Conservation (phyloP, 2,797 vertebrate species). For the Zalophus californianus region DNA sequence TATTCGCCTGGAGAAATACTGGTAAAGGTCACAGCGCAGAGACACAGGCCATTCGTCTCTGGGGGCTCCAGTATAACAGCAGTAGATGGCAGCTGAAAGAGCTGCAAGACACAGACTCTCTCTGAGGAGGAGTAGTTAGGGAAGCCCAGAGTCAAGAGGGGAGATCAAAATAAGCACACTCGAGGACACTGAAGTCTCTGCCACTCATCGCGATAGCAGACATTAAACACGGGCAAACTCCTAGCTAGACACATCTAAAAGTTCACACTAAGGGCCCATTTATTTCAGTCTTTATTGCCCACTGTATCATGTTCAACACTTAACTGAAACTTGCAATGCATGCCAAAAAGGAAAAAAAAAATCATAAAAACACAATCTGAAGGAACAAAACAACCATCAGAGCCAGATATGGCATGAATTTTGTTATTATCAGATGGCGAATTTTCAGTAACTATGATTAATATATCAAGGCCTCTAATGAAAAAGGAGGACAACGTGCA, state of each 20-base stretch:
- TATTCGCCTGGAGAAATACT: neutral
- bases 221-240: neutral
- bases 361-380: neutral
- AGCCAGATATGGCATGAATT: neutral
- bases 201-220: neutral
- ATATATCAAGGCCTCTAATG: neutral
- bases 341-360: neutral
- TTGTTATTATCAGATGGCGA: neutral
- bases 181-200: neutral
- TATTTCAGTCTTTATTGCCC: neutral
- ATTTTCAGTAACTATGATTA: conserved; percentile 13
- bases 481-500: neutral
- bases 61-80: neutral
- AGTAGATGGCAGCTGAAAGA: neutral
- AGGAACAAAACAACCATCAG: neutral
- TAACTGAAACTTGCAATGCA: neutral
- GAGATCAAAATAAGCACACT: neutral
- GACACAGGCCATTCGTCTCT: neutral
- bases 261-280: neutral
- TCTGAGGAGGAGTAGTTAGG: neutral
- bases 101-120: neutral
- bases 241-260: neutral
- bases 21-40: neutral
- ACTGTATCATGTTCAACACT: neutral
- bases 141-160: neutral